These are phyloP conservation scores for Lacanobia oleracea DNA, from an alignment of 2,888 invertebrate species.

Conservation along the genomic window DNA sequence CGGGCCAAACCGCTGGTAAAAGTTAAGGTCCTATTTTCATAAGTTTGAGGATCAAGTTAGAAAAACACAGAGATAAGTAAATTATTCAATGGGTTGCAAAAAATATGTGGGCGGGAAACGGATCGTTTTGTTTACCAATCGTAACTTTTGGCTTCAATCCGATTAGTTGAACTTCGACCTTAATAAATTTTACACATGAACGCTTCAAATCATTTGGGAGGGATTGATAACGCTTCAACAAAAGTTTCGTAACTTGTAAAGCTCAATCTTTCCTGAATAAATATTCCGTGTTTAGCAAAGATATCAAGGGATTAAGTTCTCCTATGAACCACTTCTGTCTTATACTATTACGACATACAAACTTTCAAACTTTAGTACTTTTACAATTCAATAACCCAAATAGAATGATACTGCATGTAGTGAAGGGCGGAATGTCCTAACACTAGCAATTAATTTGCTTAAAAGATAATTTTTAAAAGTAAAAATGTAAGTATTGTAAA, in stretches of 20 bases:
- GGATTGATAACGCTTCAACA: neutral
- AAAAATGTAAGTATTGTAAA: too few species aligned
- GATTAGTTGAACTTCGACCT: neutral
- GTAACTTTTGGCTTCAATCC: slow-evolving; percentile 10
- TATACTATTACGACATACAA: too few species aligned
- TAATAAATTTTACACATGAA: neutral
- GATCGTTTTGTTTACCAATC: slow-evolving; percentile 25
- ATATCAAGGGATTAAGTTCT: too few species aligned
- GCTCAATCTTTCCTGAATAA: neutral
- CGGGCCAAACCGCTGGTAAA: neutral
- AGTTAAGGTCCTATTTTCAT: neutral
- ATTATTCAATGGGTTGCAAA: slow-evolving; percentile 38
- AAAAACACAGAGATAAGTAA: slow-evolving; percentile 38
- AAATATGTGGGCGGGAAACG: slow-evolving; percentile 5
- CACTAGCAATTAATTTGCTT: too few species aligned
- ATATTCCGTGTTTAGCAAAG: neutral
- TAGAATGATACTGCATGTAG: too few species aligned
- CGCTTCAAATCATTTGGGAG: neutral
- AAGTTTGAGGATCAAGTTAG: slow-evolving; percentile 23
- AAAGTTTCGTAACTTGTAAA: neutral
- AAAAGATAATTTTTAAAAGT: too few species aligned
- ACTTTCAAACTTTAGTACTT: too few species aligned
- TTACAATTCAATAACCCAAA: too few species aligned
- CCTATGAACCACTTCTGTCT: too few species aligned
- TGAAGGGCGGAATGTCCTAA: too few species aligned